These are phyloP conservation scores for Indicator maculatus DNA, from an alignment of 2,113 vertebrate genomes.

Conservation along the genomic window DNA sequence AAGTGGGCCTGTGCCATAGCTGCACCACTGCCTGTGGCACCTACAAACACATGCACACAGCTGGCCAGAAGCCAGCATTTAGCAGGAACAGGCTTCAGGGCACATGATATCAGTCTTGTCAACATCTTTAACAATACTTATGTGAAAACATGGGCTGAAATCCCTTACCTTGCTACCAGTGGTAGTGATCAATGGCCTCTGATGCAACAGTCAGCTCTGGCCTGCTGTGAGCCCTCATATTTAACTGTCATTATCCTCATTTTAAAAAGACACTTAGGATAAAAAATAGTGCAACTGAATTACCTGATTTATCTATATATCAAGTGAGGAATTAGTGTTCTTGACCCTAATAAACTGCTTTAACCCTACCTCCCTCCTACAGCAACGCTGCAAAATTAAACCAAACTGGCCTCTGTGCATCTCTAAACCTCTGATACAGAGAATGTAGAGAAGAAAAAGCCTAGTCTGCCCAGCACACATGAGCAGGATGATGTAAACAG, in stretches of 20 bases:
- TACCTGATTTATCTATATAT: neutral
- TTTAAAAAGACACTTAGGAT: neutral
- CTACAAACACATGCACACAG: neutral
- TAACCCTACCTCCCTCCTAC: neutral
- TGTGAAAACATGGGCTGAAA: neutral
- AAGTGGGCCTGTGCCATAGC: neutral
- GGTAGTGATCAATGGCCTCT: accelerated
- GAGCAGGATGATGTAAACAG: neutral
- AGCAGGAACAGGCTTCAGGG: neutral
- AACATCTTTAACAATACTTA: neutral
- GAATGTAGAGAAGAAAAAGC: neutral
- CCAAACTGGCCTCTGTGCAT: neutral
- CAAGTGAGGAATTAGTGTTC: neutral
- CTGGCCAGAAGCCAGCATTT: neutral
- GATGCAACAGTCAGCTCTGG: neutral
- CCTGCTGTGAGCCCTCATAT: neutral
- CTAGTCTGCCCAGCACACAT: neutral
- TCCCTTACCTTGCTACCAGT: neutral
- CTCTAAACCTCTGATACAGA: neutral
- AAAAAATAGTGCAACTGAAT: neutral
- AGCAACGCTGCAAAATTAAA: neutral
- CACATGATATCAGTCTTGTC: neutral
- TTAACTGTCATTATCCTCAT: neutral
- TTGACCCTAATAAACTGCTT: neutral
- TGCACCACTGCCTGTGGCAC: neutral